phyloP scores from a whole-genome alignment of 2,888 invertebrate species.

The Calliopum simillimum region DNA sequence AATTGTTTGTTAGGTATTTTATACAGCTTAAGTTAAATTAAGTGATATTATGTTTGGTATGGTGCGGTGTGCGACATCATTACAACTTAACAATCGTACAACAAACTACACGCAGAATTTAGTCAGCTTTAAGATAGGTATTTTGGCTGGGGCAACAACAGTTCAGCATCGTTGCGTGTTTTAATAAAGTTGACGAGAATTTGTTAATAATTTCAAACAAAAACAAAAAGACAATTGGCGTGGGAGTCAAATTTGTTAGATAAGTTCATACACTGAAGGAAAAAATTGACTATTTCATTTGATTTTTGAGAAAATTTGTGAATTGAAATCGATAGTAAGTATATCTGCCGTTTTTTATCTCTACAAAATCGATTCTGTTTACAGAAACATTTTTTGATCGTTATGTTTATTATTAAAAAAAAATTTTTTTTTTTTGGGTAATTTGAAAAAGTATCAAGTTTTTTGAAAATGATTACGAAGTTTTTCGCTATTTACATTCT shows the following conservation, averaged over 20 bases:
- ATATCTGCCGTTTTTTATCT: too few relatives aligned
- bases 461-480: too few relatives aligned
- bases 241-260: conserved; percentile 4
- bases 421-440: too few relatives aligned
- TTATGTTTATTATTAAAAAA: too few relatives aligned
- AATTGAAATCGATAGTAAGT: too few relatives aligned
- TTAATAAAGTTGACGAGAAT: conserved; percentile 4
- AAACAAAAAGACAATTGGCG: conserved; percentile 11
- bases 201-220: not conserved
- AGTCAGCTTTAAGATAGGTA: conserved; percentile 31
- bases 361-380: too few relatives aligned
- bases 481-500: too few relatives aligned
- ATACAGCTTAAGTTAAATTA: not conserved
- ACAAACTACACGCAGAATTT: conserved; percentile 34
- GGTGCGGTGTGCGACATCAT: too few relatives aligned
- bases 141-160: conserved; percentile 6
- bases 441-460: too few relatives aligned
- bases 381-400: too few relatives aligned
- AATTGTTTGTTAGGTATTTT: not conserved
- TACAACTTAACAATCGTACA: not conserved
- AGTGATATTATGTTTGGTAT: not conserved
- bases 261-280: not conserved
- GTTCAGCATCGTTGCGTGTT: conserved; percentile 14
- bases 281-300: too few relatives aligned
- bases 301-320: not conserved